These are phyloP conservation scores for Pogona vitticeps DNA, from an alignment of 2,113 vertebrate species.

Conservation along the genomic window DNA sequence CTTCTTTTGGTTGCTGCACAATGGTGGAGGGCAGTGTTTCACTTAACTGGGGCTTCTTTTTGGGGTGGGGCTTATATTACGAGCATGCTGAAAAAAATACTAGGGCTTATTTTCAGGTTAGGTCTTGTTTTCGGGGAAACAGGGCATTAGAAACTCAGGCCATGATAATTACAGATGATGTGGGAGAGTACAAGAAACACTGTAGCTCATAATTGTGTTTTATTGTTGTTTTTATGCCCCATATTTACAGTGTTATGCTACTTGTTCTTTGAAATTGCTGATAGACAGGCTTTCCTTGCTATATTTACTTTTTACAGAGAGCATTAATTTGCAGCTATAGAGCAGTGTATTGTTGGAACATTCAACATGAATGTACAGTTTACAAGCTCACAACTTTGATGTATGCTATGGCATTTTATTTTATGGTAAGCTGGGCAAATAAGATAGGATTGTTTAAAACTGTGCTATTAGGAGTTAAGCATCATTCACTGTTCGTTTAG, in stretches of 20 bases:
- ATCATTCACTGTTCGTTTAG: not conserved
- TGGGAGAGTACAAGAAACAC: not conserved
- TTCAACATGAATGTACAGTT: not conserved
- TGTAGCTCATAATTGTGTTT: not conserved
- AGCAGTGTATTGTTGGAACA: not conserved
- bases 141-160: not conserved
- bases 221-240: not conserved
- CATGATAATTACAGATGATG: not conserved
- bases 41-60: no score
- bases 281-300: no score
- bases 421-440: not conserved
- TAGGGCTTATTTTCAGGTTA: no score
- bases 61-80: no score
- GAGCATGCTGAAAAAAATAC: no score
- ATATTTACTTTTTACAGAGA: not conserved
- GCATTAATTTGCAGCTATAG: not conserved
- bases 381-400: not conserved
- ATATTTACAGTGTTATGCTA: not conserved
- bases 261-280: not conserved
- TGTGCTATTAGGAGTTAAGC: not conserved
- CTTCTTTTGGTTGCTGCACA: no score
- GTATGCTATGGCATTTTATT: not conserved
- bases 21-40: no score
- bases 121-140: no score
- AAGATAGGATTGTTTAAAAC: slow-evolving; percentile 9